Percentiles rank a stretch among this genome's conserved stretches.
phyloP scores from a whole-genome alignment of 2,797 vertebrate species.

The Protosalanx chinensis region DNA sequence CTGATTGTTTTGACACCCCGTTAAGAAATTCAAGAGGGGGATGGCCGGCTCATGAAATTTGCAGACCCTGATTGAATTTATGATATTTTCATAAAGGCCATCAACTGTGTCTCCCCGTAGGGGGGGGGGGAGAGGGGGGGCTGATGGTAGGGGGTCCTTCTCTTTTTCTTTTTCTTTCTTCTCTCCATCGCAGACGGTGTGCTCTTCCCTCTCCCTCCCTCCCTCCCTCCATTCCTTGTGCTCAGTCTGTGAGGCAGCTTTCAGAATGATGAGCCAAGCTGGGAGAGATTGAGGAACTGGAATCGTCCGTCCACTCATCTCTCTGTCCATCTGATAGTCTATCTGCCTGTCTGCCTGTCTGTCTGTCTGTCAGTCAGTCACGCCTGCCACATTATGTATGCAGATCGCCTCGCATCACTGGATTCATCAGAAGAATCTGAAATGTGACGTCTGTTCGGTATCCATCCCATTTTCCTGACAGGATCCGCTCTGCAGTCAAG shows the following conservation, averaged over 20 bases:
- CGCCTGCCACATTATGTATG: neutral
- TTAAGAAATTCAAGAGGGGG: constrained; percentile 86
- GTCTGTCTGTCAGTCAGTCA: too few relatives aligned
- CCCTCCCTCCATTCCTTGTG: neutral
- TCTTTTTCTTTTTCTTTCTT: neutral
- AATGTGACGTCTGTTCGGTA: neutral
- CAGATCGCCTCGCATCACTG: neutral
- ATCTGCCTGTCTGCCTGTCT: neutral
- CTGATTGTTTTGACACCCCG: constrained; percentile 89
- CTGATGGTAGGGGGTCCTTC: constrained; percentile 27
- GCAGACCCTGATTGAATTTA: constrained; percentile 92
- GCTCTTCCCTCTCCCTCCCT: neutral
- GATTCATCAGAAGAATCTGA: neutral
- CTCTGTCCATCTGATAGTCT: too few relatives aligned
- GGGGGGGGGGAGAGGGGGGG: constrained; percentile 72
- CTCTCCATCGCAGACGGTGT: neutral
- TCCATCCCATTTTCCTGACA: neutral
- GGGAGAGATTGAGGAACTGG: neutral
- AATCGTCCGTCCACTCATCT: too few relatives aligned
- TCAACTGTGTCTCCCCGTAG: constrained; percentile 79
- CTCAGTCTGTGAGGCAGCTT: neutral
- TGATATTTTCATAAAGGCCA: constrained; percentile 88
- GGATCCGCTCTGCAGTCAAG: neutral
- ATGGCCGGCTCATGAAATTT: constrained; percentile 90
- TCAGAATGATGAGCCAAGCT: neutral